Conservation (phyloP, 2,113 vertebrate genomes). For the Empidonax traillii region DNA sequence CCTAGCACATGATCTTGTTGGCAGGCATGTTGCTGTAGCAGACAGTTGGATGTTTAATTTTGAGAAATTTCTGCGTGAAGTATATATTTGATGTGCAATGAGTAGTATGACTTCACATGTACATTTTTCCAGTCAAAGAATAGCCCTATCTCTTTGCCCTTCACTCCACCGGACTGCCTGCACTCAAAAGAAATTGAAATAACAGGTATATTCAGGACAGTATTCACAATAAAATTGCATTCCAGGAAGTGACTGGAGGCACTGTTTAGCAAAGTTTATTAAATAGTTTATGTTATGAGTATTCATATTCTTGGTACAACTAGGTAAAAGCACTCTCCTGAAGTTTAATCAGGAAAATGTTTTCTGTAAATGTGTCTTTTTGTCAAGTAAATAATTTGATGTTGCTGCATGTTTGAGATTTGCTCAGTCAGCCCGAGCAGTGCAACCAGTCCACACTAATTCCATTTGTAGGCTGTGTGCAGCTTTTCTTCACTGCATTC, state of each 20-base stretch:
- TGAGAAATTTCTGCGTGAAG: not conserved
- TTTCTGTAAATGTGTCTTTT: not conserved
- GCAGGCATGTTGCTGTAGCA: not conserved
- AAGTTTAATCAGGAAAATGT: not conserved
- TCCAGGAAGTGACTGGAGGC: not conserved
- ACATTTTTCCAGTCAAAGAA: not conserved
- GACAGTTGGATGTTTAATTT: slow-evolving; percentile 3
- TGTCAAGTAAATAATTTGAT: not conserved
- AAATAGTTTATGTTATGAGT: not conserved
- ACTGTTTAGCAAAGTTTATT: not conserved
- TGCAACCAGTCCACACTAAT: not conserved
- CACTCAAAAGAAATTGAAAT: not conserved
- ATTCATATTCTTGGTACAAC: not conserved
- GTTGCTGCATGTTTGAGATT: not conserved
- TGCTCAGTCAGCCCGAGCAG: not conserved
- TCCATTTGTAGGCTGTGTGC: not conserved
- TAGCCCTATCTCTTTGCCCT: not conserved
- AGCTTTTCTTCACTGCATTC: not conserved
- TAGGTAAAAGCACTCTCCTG: not conserved
- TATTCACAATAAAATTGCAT: not conserved
- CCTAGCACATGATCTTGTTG: not conserved
- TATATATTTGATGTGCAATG: not conserved
- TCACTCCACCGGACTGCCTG: not conserved
- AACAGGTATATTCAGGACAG: not conserved
- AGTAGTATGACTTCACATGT: not conserved